Evolutionary conservation across 2,888 invertebrate genomes (phyloP).

Genomic region (Crepidodera aurea): DNA sequence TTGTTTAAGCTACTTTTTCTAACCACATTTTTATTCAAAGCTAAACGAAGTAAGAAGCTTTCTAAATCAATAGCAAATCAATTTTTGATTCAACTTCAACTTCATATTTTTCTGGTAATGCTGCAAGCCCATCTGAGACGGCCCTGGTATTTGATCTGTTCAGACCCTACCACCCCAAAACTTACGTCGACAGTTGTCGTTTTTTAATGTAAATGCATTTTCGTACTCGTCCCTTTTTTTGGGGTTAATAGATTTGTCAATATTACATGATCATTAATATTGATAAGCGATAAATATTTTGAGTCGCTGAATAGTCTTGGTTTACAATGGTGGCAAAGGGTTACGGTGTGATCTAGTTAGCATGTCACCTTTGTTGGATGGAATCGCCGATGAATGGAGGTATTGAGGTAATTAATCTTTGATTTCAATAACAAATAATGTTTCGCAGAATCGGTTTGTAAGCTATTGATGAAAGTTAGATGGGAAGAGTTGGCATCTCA

Average conservation of each 20-base stretch:
- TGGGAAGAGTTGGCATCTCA: background rate
- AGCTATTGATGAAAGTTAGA: background rate
- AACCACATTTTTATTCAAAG: no score
- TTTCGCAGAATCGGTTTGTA: slow-evolving; percentile 1
- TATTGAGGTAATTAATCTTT: slow-evolving; percentile 35
- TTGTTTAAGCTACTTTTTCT: no score
- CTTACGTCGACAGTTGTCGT: slow-evolving; percentile 31
- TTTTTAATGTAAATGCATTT: slow-evolving; percentile 40
- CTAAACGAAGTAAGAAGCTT: no score
- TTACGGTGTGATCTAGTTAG: slow-evolving; percentile 44
- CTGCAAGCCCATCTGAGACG: background rate
- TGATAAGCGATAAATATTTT: slow-evolving; percentile 55
- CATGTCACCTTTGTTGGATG: slow-evolving; percentile 38
- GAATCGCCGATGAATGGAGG: slow-evolving; percentile 29
- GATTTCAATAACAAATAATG: slow-evolving; percentile 27
- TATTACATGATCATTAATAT: slow-evolving; percentile 53
- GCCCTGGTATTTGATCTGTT: background rate
- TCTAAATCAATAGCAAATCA: no score
- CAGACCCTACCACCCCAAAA: slow-evolving; percentile 4
- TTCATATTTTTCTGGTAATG: no score
- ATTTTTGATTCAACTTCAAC: no score
- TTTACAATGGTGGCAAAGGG: slow-evolving; percentile 35
- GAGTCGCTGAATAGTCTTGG: slow-evolving; percentile 46
- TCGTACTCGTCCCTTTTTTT: slow-evolving; percentile 32
- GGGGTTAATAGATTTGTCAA: slow-evolving; percentile 51